Percentiles rank a stretch among this genome's conserved stretches.
phyloP scores from a whole-genome alignment of 2,113 vertebrate genomes.

The Antigone vipio region DNA sequence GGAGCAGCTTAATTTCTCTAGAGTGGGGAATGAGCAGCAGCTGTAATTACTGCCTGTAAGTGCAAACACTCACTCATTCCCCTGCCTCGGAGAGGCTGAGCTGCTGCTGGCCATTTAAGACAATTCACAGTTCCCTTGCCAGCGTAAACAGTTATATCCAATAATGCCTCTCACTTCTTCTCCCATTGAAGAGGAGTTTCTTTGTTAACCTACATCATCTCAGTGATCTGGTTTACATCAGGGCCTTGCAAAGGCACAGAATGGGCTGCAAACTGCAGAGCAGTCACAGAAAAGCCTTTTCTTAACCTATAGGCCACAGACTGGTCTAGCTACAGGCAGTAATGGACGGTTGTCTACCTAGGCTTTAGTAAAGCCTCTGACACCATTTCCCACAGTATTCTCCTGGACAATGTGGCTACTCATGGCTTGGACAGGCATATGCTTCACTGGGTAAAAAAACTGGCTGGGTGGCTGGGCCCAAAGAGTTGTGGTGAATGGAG shows the following conservation, averaged over 20 bases:
- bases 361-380: too few relatives aligned
- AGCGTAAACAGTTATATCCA: conserved; percentile 8
- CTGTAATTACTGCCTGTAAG: conserved; percentile 50
- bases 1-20: conserved; percentile 52
- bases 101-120: conserved; percentile 40
- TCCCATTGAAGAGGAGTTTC: not conserved
- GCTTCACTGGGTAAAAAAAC: too few relatives aligned
- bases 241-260: not conserved
- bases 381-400: too few relatives aligned
- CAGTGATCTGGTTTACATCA: not conserved
- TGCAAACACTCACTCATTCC: conserved; percentile 7
- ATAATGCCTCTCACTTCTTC: not conserved
- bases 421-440: too few relatives aligned
- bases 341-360: too few relatives aligned
- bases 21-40: conserved; percentile 42
- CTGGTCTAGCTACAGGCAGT: not conserved
- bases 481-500: too few relatives aligned
- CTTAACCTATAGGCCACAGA: not conserved
- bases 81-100: not conserved
- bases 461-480: too few relatives aligned
- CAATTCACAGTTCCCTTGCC: conserved; percentile 28
- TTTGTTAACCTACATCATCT: not conserved
- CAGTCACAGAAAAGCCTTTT: not conserved
- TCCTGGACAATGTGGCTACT: too few relatives aligned
- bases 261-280: not conserved